Base-by-base conservation (phyloP, 2,113 vertebrate genomes). In the Periophthalmus modestus region DNA sequence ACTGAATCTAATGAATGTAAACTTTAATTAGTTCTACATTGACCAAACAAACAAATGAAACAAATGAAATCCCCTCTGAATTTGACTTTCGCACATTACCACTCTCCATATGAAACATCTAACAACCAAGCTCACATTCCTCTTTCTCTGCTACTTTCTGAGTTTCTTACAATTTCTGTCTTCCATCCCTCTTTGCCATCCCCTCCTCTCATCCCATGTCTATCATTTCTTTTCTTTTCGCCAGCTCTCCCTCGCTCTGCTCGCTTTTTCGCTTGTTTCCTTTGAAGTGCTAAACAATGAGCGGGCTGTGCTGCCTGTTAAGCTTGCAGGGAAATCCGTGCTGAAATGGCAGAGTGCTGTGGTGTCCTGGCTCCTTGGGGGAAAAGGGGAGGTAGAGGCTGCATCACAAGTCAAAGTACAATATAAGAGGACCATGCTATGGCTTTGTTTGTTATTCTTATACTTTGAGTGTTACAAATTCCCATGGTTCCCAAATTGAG, bases 261-360 rank as follows among this genome's bases (percentile, higher is more conserved):
- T 68, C 71, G 80, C 57, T 68, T 65, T 68, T 69, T 80, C 50
- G 68, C 80, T 78, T 75, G 5, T 84, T 87, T 71, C 69, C 82
- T 90, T 92, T 91, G 88, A 92, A 92, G 89, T 91, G 84, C 77
- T 90, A 87, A 92, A 92, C 89, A 92, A 91, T 85, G 77, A 87
- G 73, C 77, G 74, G 66, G 73, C 82, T 84, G 76, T 76, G 65
- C 82, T 91, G 78, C 67, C 69, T 75, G 62, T 82, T 84, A 83
- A 74, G 82, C 80, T 88, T 46, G 24, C 69, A 54, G 78, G 78
- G 72, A 83, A 78, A 87, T 87, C 73, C 61, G 66, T 59, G 62
- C 78, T 76, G 72, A 78, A 86, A 82, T 81, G 80, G 79, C 72
- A 55, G 79, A 74, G 85, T 76, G 73, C 66, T 87, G 69, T 79